Conservation (phyloP, 2,113 vertebrate genomes). For the Corythornis cristatus region DNA sequence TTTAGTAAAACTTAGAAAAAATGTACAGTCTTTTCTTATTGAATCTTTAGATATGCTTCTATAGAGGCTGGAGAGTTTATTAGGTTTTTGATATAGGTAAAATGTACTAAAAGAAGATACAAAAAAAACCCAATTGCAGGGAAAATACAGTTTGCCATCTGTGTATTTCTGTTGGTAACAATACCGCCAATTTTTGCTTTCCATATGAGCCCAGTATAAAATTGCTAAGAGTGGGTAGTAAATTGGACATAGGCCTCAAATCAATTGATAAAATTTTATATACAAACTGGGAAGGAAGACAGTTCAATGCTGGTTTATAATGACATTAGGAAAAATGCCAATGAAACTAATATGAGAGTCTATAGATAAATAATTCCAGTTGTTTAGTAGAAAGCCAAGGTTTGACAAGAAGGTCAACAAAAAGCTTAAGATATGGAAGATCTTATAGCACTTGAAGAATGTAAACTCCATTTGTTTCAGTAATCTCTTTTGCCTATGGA, state of each 20-base stretch:
- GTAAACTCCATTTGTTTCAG: neutral
- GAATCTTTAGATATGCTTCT: neutral
- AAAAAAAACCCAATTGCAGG: constrained; percentile 1
- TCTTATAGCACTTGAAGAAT: neutral
- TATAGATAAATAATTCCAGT: neutral
- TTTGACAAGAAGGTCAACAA: neutral
- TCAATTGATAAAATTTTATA: constrained; percentile 3
- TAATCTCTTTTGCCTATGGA: neutral
- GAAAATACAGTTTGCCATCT: constrained; percentile 49
- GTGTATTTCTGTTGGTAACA: neutral
- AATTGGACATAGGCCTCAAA: constrained; percentile 30
- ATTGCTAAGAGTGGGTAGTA: neutral
- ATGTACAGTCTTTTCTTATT: neutral
- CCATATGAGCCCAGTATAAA: constrained; percentile 27
- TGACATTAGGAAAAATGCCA: neutral
- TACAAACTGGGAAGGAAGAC: neutral
- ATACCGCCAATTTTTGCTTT: constrained; percentile 57
- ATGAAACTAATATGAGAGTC: neutral
- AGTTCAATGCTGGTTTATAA: neutral
- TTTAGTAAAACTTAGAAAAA: neutral
- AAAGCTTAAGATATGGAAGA: neutral
- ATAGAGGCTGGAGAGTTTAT: neutral
- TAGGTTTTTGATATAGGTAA: neutral
- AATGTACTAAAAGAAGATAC: neutral
- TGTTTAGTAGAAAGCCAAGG: neutral